Percentiles rank a stretch among this genome's conserved stretches.
Conservation (phyloP, 2,113 vertebrate species). For the Oxyura jamaicensis region DNA sequence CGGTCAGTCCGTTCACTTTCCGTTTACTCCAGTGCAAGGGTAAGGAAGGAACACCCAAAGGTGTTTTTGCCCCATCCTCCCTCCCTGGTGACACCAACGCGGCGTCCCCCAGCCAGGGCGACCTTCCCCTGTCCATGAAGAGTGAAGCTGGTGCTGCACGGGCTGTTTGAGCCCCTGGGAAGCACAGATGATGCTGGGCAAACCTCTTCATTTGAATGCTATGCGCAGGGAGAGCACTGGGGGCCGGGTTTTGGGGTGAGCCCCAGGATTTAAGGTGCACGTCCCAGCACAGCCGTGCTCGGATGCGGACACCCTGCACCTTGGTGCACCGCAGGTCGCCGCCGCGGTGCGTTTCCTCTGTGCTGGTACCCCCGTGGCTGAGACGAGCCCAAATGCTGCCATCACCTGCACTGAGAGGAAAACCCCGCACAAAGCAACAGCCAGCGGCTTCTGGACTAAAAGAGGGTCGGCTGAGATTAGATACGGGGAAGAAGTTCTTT, state of each 20-base stretch:
- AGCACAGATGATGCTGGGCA: fast-evolving
- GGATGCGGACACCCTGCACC: fast-evolving
- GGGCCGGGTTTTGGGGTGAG: not conserved
- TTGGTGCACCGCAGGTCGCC: not conserved
- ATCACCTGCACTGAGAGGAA: not conserved
- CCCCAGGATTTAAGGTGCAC: not conserved
- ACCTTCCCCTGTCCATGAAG: not conserved
- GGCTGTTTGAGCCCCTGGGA: fast-evolving
- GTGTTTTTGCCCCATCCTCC: not conserved
- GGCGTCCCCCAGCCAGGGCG: not conserved
- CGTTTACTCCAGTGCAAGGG: not conserved
- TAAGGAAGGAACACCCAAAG: not conserved
- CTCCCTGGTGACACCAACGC: not conserved
- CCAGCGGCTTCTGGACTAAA: not conserved
- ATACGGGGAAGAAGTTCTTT: too few relatives aligned
- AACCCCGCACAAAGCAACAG: not conserved
- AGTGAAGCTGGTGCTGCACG: not conserved
- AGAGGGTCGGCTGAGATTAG: too few relatives aligned
- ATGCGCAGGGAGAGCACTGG: fast-evolving
- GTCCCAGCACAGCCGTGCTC: fast-evolving
- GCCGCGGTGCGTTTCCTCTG: fast-evolving
- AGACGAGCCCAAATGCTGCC: not conserved
- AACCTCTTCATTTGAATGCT: fast-evolving
- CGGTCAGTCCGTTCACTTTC: not conserved
- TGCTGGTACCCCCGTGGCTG: fast-evolving